phyloP scores from a whole-genome alignment of 2,888 invertebrate species.

The Rutpela maculata region DNA sequence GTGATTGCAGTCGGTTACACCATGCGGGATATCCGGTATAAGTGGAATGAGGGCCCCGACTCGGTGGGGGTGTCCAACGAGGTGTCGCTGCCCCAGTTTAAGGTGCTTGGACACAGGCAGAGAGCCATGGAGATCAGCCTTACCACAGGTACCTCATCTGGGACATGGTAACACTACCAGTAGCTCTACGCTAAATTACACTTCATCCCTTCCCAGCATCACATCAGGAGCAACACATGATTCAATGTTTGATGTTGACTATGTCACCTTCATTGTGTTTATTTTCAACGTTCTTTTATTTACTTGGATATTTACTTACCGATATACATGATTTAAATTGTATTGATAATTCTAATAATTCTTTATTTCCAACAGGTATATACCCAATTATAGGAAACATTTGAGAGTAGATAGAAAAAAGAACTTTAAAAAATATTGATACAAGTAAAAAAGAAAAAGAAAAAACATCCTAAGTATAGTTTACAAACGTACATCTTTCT shows the following conservation, averaged over 20 bases:
- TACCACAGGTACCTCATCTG: conserved; percentile 88
- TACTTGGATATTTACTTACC: conserved; percentile 5
- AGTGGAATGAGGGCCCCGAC: conserved; percentile 96
- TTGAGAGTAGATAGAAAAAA: too few relatives aligned
- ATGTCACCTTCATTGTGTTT: not conserved
- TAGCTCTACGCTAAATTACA: conserved; percentile 33
- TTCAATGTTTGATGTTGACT: conserved; percentile 6
- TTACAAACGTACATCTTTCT: too few relatives aligned
- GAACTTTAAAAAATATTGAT: too few relatives aligned
- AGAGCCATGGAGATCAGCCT: conserved; percentile 97
- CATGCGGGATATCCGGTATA: conserved; percentile 98
- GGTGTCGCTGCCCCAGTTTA: conserved; percentile 98
- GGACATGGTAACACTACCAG: conserved; percentile 59
- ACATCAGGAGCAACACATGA: conserved; percentile 12
- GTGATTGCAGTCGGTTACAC: conserved; percentile 94
- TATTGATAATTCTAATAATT: too few relatives aligned
- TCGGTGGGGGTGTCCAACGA: conserved; percentile 97
- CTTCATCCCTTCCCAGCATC: conserved; percentile 31
- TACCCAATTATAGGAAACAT: too few relatives aligned
- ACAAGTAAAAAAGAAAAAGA: too few relatives aligned
- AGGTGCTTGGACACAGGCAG: conserved; percentile 97
- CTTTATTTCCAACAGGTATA: too few relatives aligned
- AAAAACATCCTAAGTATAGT: too few relatives aligned
- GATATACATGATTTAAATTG: too few relatives aligned
- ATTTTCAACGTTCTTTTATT: not conserved